Conservation (phyloP, 2,888 invertebrate species). For the Plebejus melissa region DNA sequence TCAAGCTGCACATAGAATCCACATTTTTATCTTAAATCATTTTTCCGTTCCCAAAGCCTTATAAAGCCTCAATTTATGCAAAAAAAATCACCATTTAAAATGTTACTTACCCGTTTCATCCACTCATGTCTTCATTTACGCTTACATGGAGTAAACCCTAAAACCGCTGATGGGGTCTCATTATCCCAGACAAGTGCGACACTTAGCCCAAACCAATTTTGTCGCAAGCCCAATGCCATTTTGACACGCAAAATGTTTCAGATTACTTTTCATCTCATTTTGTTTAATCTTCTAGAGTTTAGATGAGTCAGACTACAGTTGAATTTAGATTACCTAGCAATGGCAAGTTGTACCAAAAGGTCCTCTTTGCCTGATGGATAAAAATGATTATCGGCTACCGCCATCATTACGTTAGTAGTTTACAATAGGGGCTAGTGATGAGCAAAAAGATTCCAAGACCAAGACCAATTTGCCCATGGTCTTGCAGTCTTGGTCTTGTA, state of each 20-base stretch:
- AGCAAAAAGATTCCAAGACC: no score
- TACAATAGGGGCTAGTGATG: no score
- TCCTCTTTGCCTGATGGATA: background rate
- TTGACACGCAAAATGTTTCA: background rate
- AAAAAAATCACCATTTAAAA: no score
- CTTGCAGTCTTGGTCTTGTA: no score
- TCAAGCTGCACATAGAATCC: no score
- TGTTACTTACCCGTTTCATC: no score
- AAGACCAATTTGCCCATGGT: no score
- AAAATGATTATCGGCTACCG: background rate
- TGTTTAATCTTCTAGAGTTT: background rate
- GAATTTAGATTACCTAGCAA: no score
- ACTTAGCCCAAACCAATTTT: background rate
- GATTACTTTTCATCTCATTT: background rate
- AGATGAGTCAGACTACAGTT: background rate
- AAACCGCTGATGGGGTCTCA: slow-evolving; percentile 2
- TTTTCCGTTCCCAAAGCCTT: no score
- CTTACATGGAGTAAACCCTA: background rate
- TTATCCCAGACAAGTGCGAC: background rate
- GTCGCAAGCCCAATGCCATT: background rate
- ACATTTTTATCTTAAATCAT: no score
- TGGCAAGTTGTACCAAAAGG: background rate
- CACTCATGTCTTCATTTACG: background rate
- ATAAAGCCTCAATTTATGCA: no score
- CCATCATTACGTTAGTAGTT: background rate